Base-by-base conservation (phyloP, 1,140 invertebrate genomes). In the Formica selysi region DNA sequence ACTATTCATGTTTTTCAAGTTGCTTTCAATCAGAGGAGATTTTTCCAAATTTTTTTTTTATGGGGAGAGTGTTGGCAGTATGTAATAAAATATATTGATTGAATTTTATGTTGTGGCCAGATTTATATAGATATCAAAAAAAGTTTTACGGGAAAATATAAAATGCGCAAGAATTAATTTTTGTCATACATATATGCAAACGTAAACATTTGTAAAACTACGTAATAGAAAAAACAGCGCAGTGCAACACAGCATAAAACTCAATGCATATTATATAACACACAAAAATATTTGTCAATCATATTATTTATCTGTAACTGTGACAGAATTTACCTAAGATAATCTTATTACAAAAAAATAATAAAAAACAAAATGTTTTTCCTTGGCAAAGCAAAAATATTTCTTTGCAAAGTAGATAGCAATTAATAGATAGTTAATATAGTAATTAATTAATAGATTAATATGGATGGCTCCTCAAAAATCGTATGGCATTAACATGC, bases 111-210 rank as follows among this genome's bases (percentile, higher is more conserved):
- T n/a, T 51, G 22, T 54, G 22, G 3, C 26, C 51, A 11, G 41
- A n/a, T 59, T 79, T 41, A 16, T 59, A 32, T 22, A 78, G 7
- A 8, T 59, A 81, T 57, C 36, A 44, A 59, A 7, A 57, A 57
- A 11, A 44, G 19, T 2, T 73, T 81, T 22, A 19, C 16, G 4
- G 1, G 5, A 51, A 51, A 51, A 68, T 44, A 44, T 41, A 59
- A 73, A 81, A 73, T 8, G 26, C 38, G 26, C 10, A 32, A 71
- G 59, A 71, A 70, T 71, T 44, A 59, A 44, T 83, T 61, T 79
- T 68, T 22, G 5, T 73, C 70, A 54, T 38, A 54, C 29, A 54
- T 26, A 29, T 68, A 54, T 38, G 19, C 11, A 22, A 59, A 59
- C 48, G 22, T 70, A 73, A 73, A 61, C 4, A 74, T 61, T 73